These are phyloP conservation scores for Procavia capensis DNA, from an alignment of 2,113 vertebrate genomes.

Conservation along the genomic window DNA sequence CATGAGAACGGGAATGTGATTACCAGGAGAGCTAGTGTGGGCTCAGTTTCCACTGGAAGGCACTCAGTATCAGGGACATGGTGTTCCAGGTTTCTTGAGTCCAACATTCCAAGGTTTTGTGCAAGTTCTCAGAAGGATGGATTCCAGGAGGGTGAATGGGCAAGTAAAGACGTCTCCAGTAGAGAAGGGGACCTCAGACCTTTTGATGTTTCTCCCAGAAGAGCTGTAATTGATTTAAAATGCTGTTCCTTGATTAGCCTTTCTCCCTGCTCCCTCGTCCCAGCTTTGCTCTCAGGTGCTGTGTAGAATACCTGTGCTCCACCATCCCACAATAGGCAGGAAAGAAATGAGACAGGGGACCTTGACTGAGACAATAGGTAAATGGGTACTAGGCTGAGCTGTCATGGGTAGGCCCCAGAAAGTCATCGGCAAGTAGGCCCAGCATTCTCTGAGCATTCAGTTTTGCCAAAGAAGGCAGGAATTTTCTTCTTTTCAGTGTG, in stretches of 20 bases:
- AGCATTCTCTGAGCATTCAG: neutral
- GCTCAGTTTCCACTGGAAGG: neutral
- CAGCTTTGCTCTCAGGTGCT: neutral
- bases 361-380: neutral
- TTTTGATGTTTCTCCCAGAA: neutral
- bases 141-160: neutral
- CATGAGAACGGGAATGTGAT: neutral
- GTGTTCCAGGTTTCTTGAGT: neutral
- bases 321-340: neutral
- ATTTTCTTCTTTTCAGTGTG: constrained; percentile 39
- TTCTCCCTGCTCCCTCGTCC: neutral
- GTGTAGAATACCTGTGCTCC: too few relatives aligned
- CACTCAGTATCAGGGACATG: neutral
- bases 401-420: neutral
- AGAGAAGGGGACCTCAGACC: neutral
- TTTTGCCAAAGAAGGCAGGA: constrained; percentile 36
- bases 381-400: neutral
- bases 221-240: neutral
- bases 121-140: neutral
- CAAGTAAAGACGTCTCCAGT: neutral
- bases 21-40: neutral
- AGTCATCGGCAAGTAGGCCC: neutral
- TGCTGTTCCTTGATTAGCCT: neutral
- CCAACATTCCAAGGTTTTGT: neutral
- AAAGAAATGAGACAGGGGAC: neutral